These are phyloP conservation scores for Apogon hyalosoma DNA, from an alignment of 2,797 vertebrate species.

Conservation along the genomic window DNA sequence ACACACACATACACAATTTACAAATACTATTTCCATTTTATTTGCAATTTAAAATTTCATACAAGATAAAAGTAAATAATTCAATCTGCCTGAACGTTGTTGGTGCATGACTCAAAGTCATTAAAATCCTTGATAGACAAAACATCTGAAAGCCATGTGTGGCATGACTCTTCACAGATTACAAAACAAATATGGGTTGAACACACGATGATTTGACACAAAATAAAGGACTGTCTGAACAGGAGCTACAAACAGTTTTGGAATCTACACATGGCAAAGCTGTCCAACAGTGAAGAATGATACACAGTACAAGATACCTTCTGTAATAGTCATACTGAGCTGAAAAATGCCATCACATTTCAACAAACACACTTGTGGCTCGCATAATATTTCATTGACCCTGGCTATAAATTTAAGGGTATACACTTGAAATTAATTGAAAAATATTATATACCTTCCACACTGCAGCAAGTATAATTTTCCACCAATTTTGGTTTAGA, in stretches of 20 bases:
- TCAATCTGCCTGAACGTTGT: slow-evolving; percentile 79
- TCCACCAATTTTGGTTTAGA: slow-evolving; percentile 18
- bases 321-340: slow-evolving; percentile 47
- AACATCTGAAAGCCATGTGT: slow-evolving; percentile 60
- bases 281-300: slow-evolving; percentile 50
- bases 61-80: slow-evolving; percentile 85
- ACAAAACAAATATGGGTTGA: slow-evolving; percentile 46
- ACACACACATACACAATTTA: slow-evolving; percentile 37
- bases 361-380: slow-evolving; percentile 40
- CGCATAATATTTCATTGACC: slow-evolving; percentile 41
- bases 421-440: slow-evolving; percentile 31
- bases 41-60: slow-evolving; percentile 85
- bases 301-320: slow-evolving; percentile 66
- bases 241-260: slow-evolving; percentile 55
- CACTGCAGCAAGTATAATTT: slow-evolving; percentile 20
- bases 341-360: slow-evolving; percentile 36
- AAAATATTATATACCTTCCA: slow-evolving; percentile 24
- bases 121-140: slow-evolving; percentile 69
- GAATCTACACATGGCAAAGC: slow-evolving; percentile 59
- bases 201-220: slow-evolving; percentile 68
- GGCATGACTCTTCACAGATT: slow-evolving; percentile 48
- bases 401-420: slow-evolving; percentile 2
- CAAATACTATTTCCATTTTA: slow-evolving; percentile 83
- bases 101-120: slow-evolving; percentile 75
- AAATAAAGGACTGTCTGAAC: slow-evolving; percentile 53